phyloP scores from a whole-genome alignment of 2,797 vertebrate genomes.

The Spinibarbus caldwelli region DNA sequence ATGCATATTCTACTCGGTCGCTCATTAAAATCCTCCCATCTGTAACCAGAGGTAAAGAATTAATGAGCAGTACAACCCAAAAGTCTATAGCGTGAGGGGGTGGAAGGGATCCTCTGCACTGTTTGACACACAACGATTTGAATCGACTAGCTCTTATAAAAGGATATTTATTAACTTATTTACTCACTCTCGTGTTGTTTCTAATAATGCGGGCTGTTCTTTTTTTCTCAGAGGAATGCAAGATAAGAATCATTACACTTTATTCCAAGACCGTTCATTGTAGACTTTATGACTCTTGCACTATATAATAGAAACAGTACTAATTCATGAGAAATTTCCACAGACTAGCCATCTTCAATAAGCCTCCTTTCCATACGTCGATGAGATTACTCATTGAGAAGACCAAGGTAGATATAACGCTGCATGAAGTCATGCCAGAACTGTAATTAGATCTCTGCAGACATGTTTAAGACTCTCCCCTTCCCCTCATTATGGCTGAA shows the following conservation, averaged over 20 bases:
- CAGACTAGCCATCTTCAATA: background rate
- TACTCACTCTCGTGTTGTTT: background rate
- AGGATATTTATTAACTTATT: background rate
- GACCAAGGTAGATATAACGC: slow-evolving; percentile 7
- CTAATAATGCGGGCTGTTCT: background rate
- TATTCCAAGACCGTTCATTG: background rate
- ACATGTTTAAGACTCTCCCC: background rate
- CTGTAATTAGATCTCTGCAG: slow-evolving; percentile 49
- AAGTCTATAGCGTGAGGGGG: background rate
- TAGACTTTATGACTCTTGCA: background rate
- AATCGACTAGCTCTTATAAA: background rate
- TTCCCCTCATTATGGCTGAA: background rate
- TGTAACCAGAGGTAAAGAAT: slow-evolving; percentile 49
- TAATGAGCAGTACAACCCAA: slow-evolving; percentile 40
- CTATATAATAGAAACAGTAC: background rate
- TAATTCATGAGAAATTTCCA: background rate
- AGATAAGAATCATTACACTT: too few relatives aligned
- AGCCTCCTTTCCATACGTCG: background rate
- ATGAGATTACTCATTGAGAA: background rate
- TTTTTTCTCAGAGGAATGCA: background rate
- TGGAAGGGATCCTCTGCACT: background rate
- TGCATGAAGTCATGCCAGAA: slow-evolving; percentile 14
- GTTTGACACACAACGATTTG: background rate
- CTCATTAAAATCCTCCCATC: slow-evolving; percentile 49
- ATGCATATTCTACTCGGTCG: slow-evolving; percentile 24